These are phyloP conservation scores for Macaria liturata DNA, from an alignment of 2,888 invertebrate genomes.

Conservation along the genomic window DNA sequence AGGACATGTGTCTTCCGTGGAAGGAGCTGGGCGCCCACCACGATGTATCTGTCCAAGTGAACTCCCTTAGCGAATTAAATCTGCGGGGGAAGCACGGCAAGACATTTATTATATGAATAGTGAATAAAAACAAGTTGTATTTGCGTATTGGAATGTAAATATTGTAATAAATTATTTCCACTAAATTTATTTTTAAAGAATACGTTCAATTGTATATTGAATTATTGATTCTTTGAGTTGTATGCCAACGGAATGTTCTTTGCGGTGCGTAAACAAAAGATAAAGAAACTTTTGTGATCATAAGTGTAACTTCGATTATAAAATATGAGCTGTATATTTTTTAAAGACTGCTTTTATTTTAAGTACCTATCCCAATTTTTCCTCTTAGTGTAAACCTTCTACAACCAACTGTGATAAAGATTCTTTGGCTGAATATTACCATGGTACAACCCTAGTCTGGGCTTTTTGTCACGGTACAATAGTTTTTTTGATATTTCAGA, in stretches of 20 bases:
- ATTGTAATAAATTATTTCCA: slow-evolving; percentile 64
- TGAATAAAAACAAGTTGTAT: slow-evolving; percentile 73
- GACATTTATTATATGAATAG: slow-evolving; percentile 58
- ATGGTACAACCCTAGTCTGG: too few relatives aligned
- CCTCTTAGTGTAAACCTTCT: too few relatives aligned
- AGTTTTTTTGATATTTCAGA: too few relatives aligned
- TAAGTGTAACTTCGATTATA: slow-evolving; percentile 81
- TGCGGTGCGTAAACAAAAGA: slow-evolving; percentile 75
- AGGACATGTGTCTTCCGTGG: too few relatives aligned
- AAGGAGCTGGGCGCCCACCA: too few relatives aligned
- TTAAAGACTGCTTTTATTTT: slow-evolving; percentile 53
- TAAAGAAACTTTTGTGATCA: slow-evolving; percentile 77
- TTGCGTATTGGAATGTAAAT: slow-evolving; percentile 79
- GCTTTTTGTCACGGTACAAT: too few relatives aligned
- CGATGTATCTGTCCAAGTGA: too few relatives aligned
- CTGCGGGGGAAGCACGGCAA: too few relatives aligned
- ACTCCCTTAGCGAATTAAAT: too few relatives aligned
- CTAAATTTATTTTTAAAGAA: slow-evolving; percentile 68
- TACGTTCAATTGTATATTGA: slow-evolving; percentile 59
- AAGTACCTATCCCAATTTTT: too few relatives aligned
- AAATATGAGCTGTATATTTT: slow-evolving; percentile 79
- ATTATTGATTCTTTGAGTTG: slow-evolving; percentile 56
- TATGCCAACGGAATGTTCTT: slow-evolving; percentile 73
- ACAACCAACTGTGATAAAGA: too few relatives aligned
- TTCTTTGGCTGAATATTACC: too few relatives aligned